Evolutionary conservation across 64 coral and sea anemone species (phyloP), one percentile per base, ranked within the genome.

Genomic region (Montipora foliosa): DNA sequence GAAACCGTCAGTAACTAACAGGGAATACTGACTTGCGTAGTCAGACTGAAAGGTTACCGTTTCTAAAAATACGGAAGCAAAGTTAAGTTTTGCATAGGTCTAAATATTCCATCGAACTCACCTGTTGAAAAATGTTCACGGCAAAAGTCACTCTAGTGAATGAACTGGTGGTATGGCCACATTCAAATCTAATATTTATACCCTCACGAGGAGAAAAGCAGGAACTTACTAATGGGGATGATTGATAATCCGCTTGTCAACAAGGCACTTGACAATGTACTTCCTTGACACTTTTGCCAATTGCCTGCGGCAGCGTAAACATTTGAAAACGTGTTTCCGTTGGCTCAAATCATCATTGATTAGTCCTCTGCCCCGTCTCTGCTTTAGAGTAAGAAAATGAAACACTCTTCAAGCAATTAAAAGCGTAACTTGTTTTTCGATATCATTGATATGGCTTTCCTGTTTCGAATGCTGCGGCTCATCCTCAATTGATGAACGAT

Each of bases 311-410:
- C 74, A 76, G 29, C 6, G 25, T 37, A 76, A 76, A 76, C 74
- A 76, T 76, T 73, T 73, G 74, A 76, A 76, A 76, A 76, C 74
- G 74, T 76, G n/a, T 76, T 46, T 76, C 74, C n/a, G 74, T 24
- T 76, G 44, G 74, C 0, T 20, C 74, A 76, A 76, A 76, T 76
- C 69, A 8, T 73, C 21, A 73, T 73, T 76, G 25, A 76, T 76
- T 76, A 76, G 74, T 8, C 20, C 74, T 76, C 74, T 76, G 74
- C 11, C 74, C 74, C 74, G 29, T 76, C 74, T 76, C 74, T 37
- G 25, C n/a, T 7, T 47, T 44, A 37, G 24, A 37, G n/a, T 44
- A 44, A 5, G 74, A 24, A 76, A 44, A 37, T 37, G 25, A 76
- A 76, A 44, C 74, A 76, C 17, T 76, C 11, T 76, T 76, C 5